phyloP scores from a whole-genome alignment of 2,888 invertebrate species.

The Junonia oenone region DNA sequence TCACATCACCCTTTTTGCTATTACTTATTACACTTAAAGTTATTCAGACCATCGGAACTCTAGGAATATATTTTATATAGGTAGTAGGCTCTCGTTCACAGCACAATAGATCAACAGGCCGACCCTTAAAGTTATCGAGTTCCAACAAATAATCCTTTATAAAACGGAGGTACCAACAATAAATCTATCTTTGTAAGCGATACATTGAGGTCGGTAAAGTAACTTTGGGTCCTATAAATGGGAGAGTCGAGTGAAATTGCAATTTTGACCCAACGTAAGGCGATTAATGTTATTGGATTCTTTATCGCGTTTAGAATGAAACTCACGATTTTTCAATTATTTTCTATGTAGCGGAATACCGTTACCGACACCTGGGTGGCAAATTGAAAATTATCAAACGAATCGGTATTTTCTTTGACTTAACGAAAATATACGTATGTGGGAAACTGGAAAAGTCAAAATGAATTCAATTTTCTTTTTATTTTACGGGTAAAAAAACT shows the following conservation, averaged over 20 bases:
- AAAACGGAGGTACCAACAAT: background rate
- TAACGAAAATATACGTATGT: too few relatives aligned
- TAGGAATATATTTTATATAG: too few relatives aligned
- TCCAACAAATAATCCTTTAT: background rate
- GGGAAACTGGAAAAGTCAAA: too few relatives aligned
- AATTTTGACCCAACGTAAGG: conserved; percentile 16
- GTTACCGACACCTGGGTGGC: conserved; percentile 2
- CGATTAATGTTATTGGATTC: conserved; percentile 15
- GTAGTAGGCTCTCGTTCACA: too few relatives aligned
- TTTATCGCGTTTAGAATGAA: background rate
- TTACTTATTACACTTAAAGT: too few relatives aligned
- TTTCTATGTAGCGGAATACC: background rate
- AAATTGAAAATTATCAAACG: conserved; percentile 3
- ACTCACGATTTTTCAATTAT: conserved; percentile 14
- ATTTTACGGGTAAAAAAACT: too few relatives aligned
- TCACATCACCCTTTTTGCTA: background rate
- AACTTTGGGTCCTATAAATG: background rate
- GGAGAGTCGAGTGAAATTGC: conserved; percentile 16
- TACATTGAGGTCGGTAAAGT: background rate
- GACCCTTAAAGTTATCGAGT: background rate
- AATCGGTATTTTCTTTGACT: background rate
- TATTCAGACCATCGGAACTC: too few relatives aligned
- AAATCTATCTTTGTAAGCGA: background rate
- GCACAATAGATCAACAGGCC: background rate
- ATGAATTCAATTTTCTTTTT: too few relatives aligned